Evolutionary conservation across 2,888 invertebrate genomes (phyloP).

Genomic region (Oxyscelio sp.): DNA sequence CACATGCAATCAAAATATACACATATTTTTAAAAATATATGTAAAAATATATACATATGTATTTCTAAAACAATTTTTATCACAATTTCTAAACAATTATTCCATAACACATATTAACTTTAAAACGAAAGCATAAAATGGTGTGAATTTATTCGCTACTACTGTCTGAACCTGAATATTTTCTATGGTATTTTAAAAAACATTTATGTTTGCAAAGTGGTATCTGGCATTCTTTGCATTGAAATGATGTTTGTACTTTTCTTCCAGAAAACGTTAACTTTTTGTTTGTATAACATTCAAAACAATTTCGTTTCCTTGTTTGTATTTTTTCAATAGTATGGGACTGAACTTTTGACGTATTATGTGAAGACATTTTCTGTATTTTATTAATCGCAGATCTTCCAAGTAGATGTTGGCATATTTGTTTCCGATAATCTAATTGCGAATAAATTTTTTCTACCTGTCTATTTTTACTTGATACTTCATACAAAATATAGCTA

Average conservation of each 20-base stretch:
- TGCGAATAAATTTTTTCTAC: background rate
- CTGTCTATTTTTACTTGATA: background rate
- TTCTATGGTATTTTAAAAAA: background rate
- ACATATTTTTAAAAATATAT: too few species aligned
- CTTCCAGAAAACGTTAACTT: background rate
- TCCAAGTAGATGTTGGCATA: constrained; percentile 17
- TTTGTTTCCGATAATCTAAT: background rate
- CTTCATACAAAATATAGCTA: constrained; percentile 10
- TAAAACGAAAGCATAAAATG: too few species aligned
- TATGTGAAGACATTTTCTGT: background rate
- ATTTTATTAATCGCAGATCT: background rate
- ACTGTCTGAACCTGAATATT: too few species aligned
- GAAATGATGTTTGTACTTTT: constrained; percentile 23
- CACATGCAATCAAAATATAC: too few species aligned
- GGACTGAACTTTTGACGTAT: background rate
- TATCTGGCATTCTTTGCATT: constrained; percentile 19
- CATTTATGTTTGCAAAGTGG: constrained; percentile 1
- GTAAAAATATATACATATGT: too few species aligned
- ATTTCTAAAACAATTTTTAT: too few species aligned
- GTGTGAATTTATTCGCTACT: too few species aligned
- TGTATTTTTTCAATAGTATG: constrained; percentile 9
- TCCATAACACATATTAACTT: too few species aligned
- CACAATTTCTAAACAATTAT: too few species aligned
- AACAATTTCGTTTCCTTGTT: background rate
- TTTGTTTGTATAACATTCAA: background rate